Evolutionary conservation across 2,888 invertebrate species (phyloP).

Genomic region (Pheosia tremula): DNA sequence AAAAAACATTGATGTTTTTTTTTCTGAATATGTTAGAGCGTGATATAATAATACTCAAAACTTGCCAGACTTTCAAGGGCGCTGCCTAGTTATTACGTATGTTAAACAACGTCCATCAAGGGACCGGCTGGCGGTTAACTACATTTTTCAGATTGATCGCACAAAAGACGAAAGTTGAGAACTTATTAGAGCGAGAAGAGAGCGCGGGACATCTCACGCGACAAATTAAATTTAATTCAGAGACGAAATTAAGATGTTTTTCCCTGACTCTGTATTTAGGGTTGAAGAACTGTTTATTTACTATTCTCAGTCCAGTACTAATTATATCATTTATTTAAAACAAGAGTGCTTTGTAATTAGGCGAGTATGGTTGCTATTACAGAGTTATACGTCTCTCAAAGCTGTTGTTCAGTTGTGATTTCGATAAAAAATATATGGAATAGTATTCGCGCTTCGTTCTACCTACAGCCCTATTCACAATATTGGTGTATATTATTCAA

Average conservation of each 20-base stretch:
- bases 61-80: conserved; percentile 38
- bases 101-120: conserved; percentile 51
- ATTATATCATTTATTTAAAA: no score
- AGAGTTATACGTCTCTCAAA: background rate
- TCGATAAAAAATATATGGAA: conserved; percentile 20
- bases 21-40: background rate
- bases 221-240: conserved; percentile 65
- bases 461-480: conserved; percentile 2
- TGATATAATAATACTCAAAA: conserved; percentile 37
- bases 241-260: conserved; percentile 40
- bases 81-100: conserved; percentile 39
- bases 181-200: conserved; percentile 71
- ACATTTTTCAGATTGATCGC: conserved; percentile 70
- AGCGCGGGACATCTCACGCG: conserved; percentile 65
- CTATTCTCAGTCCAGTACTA: background rate
- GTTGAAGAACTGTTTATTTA: conserved; percentile 15
- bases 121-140: conserved; percentile 51
- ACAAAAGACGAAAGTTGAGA: conserved; percentile 68
- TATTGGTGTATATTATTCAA: conserved; percentile 14
- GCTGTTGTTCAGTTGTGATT: conserved; percentile 18
- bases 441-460: conserved; percentile 10
- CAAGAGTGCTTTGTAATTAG: no score
- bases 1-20: background rate
- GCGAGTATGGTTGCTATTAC: no score
- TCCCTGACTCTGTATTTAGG: conserved; percentile 24